Base-by-base conservation (phyloP, 2,888 invertebrate genomes). In the Caenorhabditis macrosperma region DNA sequence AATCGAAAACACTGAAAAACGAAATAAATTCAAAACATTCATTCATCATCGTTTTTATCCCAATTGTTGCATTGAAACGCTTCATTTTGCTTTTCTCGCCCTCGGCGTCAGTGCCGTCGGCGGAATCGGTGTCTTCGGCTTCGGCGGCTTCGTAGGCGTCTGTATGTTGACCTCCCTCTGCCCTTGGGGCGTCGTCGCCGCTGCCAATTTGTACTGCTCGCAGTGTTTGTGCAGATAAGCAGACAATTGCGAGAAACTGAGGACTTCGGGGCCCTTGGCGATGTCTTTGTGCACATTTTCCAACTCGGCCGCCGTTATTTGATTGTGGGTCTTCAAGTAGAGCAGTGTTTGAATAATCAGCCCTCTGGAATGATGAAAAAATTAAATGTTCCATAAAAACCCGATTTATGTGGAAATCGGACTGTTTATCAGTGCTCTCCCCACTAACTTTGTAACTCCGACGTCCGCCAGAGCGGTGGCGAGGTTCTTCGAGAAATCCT, bases 381-480 rank as follows among this genome's bases (percentile, higher is more conserved):
- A 3, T n/a, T 24, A 4, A n/a, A n/a, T n/a, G n/a, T n/a, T n/a
- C n/a, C n/a, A n/a, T n/a, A n/a, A n/a, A n/a, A n/a, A n/a, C n/a
- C n/a, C n/a, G n/a, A n/a, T n/a, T n/a, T n/a, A n/a, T n/a, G n/a
- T n/a, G n/a, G n/a, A n/a, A n/a, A n/a, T n/a, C n/a, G n/a, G n/a
- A n/a, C n/a, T n/a, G n/a, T n/a, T n/a, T n/a, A n/a, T n/a, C n/a
- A n/a, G n/a, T n/a, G n/a, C n/a, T n/a, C n/a, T 38, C 35, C 10
- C 15, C 6, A 33, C 66, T 67, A 20, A 78, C 78, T 74, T 78
- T n/a, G 26, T 12, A 22, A 78, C 57, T n/a, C 78, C 78, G 38
- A 78, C 59, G 41, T 74, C 74, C n/a, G 35, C 46, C 7, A 78
- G 60, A 20, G 78, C 78, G 10, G 46, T 20, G 0, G 61, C 48